These are phyloP conservation scores for Megaceryle torquata DNA, from an alignment of 2,113 vertebrate genomes.

Conservation along the genomic window DNA sequence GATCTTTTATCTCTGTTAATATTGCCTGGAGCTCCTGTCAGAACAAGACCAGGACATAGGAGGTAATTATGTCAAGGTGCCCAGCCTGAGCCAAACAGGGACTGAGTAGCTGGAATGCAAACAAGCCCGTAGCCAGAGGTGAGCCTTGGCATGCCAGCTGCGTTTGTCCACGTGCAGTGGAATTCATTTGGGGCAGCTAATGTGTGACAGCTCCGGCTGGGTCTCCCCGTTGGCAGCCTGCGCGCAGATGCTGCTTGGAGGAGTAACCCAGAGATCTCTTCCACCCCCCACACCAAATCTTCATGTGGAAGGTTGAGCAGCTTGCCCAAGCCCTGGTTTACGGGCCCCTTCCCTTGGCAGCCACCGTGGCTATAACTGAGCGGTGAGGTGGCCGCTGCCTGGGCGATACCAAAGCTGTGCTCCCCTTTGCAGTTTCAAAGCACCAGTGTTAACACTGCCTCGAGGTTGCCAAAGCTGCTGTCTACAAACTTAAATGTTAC, in stretches of 20 bases:
- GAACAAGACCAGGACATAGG: not conserved
- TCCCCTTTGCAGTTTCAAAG: not conserved
- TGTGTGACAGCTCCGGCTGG: not conserved
- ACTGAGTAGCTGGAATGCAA: not conserved
- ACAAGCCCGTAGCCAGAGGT: not conserved
- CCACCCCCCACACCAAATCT: too few relatives aligned
- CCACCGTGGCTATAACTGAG: not conserved
- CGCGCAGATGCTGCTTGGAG: not conserved
- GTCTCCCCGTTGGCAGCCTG: not conserved
- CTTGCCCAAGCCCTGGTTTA: not conserved
- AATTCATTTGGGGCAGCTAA: not conserved
- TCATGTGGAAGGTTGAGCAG: not conserved
- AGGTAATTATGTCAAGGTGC: conserved; percentile 18
- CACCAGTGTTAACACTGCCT: not conserved
- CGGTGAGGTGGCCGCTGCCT: not conserved
- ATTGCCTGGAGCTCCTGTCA: conserved; percentile 17
- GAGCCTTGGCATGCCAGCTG: not conserved
- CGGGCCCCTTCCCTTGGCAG: not conserved
- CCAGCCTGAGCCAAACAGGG: not conserved
- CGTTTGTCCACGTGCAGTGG: not conserved
- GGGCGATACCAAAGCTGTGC: not conserved
- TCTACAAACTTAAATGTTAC: not conserved
- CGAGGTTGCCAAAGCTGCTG: not conserved
- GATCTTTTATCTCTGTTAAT: conserved; percentile 4
- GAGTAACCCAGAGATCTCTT: too few relatives aligned